Evolutionary conservation across 2,888 invertebrate species (phyloP), one percentile per base, ranked within the genome.

Genomic region (Thera obeliscata): DNA sequence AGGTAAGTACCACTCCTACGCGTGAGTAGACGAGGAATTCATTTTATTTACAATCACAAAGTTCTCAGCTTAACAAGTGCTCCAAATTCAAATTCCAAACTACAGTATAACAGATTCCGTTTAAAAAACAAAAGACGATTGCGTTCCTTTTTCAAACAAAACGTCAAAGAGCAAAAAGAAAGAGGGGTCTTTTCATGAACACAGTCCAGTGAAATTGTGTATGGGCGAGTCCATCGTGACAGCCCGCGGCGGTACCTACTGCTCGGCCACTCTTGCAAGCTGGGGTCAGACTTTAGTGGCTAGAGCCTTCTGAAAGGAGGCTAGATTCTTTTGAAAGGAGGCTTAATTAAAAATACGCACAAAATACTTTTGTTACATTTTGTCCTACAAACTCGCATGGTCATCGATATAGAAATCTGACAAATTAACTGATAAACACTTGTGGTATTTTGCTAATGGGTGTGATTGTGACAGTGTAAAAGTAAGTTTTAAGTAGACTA

Each of bases 181-280:
- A 84, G 83, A 84, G 79, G 76, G 79, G 81, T 80, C 84, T 87
- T 69, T 87, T 87, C 86, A 87, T 86, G 84, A 85, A 83, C 78
- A 78, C 81, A 79, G 84, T 80, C 84, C 86, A 77, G 88, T 87
- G 87, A 87, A 87, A 88, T 89, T 86, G 90, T 89, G 85, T 66
- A 68, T 69, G 69, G 69, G 69, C 69, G 69, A 62, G 68, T 79
- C 76, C 78, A 78, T 91, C 93, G 93, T 93, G 93, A 92, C 86
- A 75, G 88, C 93, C 91, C 74, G 76, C 64, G 90, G 92, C 90
- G 35, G 48, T 71, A 81, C 81, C 85, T 86, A 86, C 87, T 85
- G 88, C 83, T 56, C 52, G 41, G 58, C 54, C 54, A 35, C 38
- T 84, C 76, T 50, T 76, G 12, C 11, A 12, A 41, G 48, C 52